phyloP scores from a whole-genome alignment of 2,797 vertebrate species.

The Gallinago nigripennis region DNA sequence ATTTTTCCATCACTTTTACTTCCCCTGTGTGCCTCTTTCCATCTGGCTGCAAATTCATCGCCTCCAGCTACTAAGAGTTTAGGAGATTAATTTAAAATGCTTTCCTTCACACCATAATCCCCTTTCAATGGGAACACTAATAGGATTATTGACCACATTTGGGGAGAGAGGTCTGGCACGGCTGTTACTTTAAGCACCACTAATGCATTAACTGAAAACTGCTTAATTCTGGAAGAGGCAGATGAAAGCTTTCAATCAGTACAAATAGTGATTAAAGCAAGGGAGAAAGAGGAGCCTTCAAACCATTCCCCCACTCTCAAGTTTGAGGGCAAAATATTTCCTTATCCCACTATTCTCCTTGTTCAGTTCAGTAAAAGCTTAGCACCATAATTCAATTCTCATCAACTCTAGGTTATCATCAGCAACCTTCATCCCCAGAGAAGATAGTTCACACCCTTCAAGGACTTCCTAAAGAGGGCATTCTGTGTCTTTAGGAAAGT shows the following conservation, averaged over 20 bases:
- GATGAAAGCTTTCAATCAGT: not conserved
- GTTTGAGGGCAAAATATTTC: not conserved
- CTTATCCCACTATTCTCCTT: not conserved
- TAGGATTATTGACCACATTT: slow-evolving; percentile 13
- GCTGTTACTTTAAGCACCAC: not conserved
- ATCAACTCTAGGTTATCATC: not conserved
- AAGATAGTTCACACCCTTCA: not conserved
- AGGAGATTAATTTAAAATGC: slow-evolving; percentile 30
- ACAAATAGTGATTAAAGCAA: not conserved
- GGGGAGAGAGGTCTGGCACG: not conserved
- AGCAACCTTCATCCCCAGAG: not conserved
- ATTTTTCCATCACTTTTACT: not conserved
- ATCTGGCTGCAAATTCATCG: not conserved
- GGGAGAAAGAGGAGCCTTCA: not conserved
- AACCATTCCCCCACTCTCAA: not conserved
- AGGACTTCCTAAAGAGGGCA: not conserved
- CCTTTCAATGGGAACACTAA: not conserved
- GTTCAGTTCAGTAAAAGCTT: not conserved
- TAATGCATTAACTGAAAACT: not conserved
- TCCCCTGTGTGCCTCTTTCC: not conserved
- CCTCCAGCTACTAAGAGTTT: not conserved
- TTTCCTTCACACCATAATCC: slow-evolving; percentile 2
- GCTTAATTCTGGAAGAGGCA: not conserved
- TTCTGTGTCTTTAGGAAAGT: not conserved
- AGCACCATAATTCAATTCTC: not conserved